phyloP scores from a whole-genome alignment of 2,888 invertebrate species.

The Nasonovia ribisnigri region DNA sequence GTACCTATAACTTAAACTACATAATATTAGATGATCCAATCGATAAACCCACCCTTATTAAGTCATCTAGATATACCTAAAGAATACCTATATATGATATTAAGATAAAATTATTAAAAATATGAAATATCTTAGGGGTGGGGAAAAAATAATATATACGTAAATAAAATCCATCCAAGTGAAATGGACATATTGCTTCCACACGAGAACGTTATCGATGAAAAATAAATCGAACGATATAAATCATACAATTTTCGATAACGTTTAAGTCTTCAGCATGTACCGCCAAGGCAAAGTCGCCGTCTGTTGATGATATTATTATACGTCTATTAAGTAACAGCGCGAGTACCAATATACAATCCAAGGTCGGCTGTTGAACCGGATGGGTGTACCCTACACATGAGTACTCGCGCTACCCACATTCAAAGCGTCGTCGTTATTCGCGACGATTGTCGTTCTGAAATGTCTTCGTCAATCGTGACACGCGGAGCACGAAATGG shows the following conservation, averaged over 20 bases:
- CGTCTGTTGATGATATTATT: not conserved
- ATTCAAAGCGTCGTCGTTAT: not conserved
- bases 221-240: not conserved
- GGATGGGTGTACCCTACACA: not conserved
- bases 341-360: not conserved
- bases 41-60: not conserved
- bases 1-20: not conserved
- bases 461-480: not conserved
- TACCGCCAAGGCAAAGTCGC: not conserved
- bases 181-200: not conserved
- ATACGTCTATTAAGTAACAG: not conserved
- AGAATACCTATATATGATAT: not conserved
- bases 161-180: not conserved
- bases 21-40: not conserved
- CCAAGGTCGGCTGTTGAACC: conserved; percentile 5
- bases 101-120: not conserved
- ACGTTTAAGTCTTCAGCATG: conserved; percentile 1
- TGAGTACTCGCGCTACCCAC: not conserved
- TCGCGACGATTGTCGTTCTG: not conserved
- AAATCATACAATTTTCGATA: not conserved
- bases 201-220: not conserved
- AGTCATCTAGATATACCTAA: not conserved
- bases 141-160: not conserved
- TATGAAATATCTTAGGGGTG: not conserved
- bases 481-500: not conserved